Evolutionary conservation across 2,888 invertebrate genomes (phyloP).

Genomic region (Lochmaea crataegi): DNA sequence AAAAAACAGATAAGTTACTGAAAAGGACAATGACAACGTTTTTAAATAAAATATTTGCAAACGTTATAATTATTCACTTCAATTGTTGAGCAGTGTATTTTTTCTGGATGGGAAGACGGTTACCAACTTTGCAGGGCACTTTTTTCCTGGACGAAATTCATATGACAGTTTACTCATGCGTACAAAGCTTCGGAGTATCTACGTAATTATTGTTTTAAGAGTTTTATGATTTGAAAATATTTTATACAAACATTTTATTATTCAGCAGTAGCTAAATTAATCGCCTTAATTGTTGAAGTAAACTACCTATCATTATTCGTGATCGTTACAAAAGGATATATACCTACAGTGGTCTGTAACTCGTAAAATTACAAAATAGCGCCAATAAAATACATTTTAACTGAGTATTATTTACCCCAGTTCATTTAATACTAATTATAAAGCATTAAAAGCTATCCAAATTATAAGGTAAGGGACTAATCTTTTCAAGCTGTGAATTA

Average conservation of each 20-base stretch:
- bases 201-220: constrained; percentile 37
- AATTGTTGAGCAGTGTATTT: too few relatives aligned
- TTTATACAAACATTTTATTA: constrained; percentile 9
- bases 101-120: too few relatives aligned
- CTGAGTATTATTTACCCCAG: constrained; percentile 27
- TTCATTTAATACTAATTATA: constrained; percentile 29
- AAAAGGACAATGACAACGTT: too few relatives aligned
- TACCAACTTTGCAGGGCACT: too few relatives aligned
- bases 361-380: constrained; percentile 32
- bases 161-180: constrained; percentile 2
- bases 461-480: constrained; percentile 20
- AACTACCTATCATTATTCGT: constrained; percentile 27
- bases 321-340: constrained; percentile 26
- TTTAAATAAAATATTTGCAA: too few relatives aligned
- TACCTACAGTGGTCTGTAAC: constrained; percentile 23
- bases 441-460: constrained; percentile 15
- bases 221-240: constrained; percentile 25
- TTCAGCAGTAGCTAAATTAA: constrained; percentile 25
- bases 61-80: too few relatives aligned
- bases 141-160: too few relatives aligned
- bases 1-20: too few relatives aligned
- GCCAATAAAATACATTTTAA: constrained; percentile 32
- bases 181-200: constrained; percentile 1
- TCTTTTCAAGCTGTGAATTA: constrained; percentile 23
- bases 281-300: constrained; percentile 29